A percentile compares a stretch with the other conserved stretches of the same genome.
Evolutionary conservation across 2,797 vertebrate species (phyloP).

Genomic region (Anomalospiza imberbis): DNA sequence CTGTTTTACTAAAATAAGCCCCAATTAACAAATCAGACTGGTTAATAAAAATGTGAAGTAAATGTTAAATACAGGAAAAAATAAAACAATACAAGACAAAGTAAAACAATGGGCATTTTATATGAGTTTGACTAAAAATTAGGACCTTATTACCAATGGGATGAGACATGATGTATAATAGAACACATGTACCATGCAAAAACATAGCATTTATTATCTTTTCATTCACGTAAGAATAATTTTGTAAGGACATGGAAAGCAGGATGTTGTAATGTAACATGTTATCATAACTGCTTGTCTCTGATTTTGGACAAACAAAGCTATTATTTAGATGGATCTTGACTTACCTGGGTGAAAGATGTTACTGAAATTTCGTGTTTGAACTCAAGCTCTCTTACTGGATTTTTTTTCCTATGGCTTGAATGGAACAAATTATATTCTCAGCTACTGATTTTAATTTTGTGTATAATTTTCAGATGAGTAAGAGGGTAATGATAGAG

Average conservation of each 20-base stretch:
- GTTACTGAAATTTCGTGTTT: not conserved
- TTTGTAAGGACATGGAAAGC: not conserved
- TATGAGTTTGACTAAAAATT: not conserved
- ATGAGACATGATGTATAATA: not conserved
- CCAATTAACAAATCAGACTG: not conserved
- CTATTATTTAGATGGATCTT: not conserved
- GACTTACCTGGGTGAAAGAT: not conserved
- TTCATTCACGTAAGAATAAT: not conserved
- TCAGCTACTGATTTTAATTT: slow-evolving; percentile 37
- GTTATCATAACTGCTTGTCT: not conserved
- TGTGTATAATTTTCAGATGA: slow-evolving; percentile 32
- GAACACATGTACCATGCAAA: not conserved
- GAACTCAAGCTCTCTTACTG: not conserved
- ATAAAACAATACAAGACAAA: not conserved
- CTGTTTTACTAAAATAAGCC: not conserved
- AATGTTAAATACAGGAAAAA: not conserved
- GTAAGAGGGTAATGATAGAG: slow-evolving; percentile 36
- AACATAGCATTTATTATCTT: not conserved
- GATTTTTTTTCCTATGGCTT: not conserved
- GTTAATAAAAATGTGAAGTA: not conserved
- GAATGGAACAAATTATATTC: not conserved
- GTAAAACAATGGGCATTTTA: not conserved
- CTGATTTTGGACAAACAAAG: not conserved
- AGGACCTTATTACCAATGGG: not conserved
- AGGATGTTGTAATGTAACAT: not conserved